Evolutionary conservation across 2,888 invertebrate genomes (phyloP).

Genomic region (Cerceris rybyensis): DNA sequence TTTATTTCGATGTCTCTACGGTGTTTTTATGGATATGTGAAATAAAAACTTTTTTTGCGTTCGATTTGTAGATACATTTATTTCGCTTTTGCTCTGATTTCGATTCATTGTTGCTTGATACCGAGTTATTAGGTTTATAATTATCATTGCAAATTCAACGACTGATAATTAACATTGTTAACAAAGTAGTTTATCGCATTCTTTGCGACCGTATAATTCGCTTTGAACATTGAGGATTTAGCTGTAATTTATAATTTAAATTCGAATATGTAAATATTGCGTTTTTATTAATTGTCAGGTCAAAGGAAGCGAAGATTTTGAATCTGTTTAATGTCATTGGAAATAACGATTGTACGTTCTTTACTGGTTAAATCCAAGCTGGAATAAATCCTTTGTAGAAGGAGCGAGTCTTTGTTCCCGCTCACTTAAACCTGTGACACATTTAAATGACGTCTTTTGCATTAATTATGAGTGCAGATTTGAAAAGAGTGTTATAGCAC

Average conservation of each 20-base stretch:
- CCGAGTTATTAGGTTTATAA: not conserved
- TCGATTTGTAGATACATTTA: not conserved
- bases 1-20: not conserved
- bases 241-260: conserved; percentile 1
- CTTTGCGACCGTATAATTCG: not conserved
- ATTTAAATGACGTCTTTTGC: not conserved
- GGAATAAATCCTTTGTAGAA: conserved; percentile 24
- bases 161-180: not conserved
- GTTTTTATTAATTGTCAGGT: conserved; percentile 33
- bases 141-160: not conserved
- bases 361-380: conserved; percentile 10
- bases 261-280: conserved; percentile 28
- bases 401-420: not conserved
- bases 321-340: conserved; percentile 20
- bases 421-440: not conserved
- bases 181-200: not conserved
- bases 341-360: conserved; percentile 3
- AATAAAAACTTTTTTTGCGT: not conserved
- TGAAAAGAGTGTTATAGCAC: no score
- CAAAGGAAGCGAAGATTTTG: conserved; percentile 7
- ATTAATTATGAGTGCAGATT: not conserved
- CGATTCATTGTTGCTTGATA: not conserved
- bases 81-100: not conserved
- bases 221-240: conserved; percentile 2
- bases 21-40: not conserved